Base-by-base conservation (phyloP, 2,797 vertebrate genomes). In the Tachyglossus aculeatus region DNA sequence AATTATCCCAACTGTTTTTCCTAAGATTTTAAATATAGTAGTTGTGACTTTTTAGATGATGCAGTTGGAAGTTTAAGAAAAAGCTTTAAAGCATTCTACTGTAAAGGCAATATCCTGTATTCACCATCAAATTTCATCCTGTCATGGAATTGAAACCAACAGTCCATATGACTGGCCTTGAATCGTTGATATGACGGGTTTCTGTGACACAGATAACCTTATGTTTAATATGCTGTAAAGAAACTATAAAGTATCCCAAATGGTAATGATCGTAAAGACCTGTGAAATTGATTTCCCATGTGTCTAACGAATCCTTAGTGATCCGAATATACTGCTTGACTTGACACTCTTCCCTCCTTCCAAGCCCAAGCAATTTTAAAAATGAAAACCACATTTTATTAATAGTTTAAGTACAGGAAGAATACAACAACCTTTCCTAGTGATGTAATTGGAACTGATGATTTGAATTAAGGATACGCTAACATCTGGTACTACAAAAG, bases 401-500 rank as follows among this genome's bases (percentile, higher is more conserved):
- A 86, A 83, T 87, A 82, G 84, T 80, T 79, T 77, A 77, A 84
- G 81, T 67, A 81, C 80, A 88, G 85, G 79, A 88, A 81, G 85
- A 90, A 89, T 61, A 85, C 87, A 82, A 74, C 69, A 84, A 43
- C 41, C 39, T 36, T 86, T 77, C 83, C 80, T 74, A 69, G 65
- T 86, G 89, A 88, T 86, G 80, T 90, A 88, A 83, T 8, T 0
- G 25, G 77, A 70, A 81, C 74, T 82, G 81, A 85, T 81, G 67
- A 82, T 80, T 76, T 86, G 86, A 89, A 90, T 87, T 85, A 91
- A 85, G 84, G 83, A 77, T 81, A 89, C 61, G 53, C 65, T 73
- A 89, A 78, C 86, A 90, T 86, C 84, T 90, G 82, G 74, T 83
- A 62, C 74, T 78, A 78, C 73, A 88, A 24, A 66, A 86, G 74